Evolutionary conservation across 1,140 invertebrate genomes (phyloP), one percentile per base, ranked within the genome.

Genomic region (Lanistes nyassanus): DNA sequence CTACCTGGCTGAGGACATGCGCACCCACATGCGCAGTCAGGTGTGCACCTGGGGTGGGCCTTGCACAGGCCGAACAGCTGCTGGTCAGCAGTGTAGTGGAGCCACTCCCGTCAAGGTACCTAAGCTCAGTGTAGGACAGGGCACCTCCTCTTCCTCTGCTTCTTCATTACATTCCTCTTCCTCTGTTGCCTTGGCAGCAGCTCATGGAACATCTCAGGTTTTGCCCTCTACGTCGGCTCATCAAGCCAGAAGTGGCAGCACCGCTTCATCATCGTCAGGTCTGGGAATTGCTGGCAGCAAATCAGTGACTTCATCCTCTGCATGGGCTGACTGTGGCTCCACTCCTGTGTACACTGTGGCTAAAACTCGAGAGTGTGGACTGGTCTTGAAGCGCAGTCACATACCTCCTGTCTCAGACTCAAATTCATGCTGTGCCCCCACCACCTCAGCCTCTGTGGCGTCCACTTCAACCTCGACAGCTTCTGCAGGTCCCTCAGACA

Each of bases 81-180:
- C 31, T 23, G 16, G 42, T 58, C 37, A 23, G 19, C 42, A 31
- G 56, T 26, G n/a, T 9, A 31, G 56, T 3, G 70, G 55, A 19
- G 51, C 55, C 56, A 21, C 19, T n/a, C 67, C 67, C 16, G 21
- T 37, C 53, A 72, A 60, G 55, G 13, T 31, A 55, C 47, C 56
- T 31, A 53, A 56, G 9, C 56, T 60, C 19, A 34, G 11, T 31
- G 29, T 4, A 31, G 68, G 69, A 19, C 72, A 65, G 64, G 69
- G 62, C 34, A 47, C 67, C 11, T 1, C 23, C 53, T 55, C 58
- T 29, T 72, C 53, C 7, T 51, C 73, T 34, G 51, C 55, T 31
- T 58, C 77, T 69, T 79, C 69, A 42, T 42, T 76, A 79, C 77
- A 79, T 79, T 79, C 77, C 77, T 79, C 77, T 51, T 71, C 74